A percentile compares a stretch with the other conserved stretches of the same genome.
Evolutionary conservation across 2,888 invertebrate genomes (phyloP).

Genomic region (Thereva unica): DNA sequence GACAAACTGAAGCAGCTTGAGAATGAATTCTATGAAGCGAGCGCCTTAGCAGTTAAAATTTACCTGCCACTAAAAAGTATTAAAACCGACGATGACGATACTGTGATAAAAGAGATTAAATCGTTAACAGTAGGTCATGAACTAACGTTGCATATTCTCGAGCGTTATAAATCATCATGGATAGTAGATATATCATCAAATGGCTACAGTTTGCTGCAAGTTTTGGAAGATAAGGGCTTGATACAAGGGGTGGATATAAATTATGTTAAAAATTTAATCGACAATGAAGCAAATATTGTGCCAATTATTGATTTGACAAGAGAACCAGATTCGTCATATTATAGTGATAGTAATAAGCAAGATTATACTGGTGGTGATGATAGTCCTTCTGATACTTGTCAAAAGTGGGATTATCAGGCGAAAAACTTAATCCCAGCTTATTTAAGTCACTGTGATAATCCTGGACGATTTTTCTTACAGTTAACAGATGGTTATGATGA

Average conservation of each 20-base stretch:
- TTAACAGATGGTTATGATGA: slow-evolving; percentile 62
- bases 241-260: slow-evolving; percentile 49
- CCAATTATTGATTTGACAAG: too few relatives aligned
- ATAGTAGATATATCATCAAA: slow-evolving; percentile 41
- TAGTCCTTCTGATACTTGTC: background rate
- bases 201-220: slow-evolving; percentile 48
- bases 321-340: too few relatives aligned
- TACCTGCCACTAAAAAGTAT: slow-evolving; percentile 51
- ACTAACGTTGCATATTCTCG: slow-evolving; percentile 39
- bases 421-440: slow-evolving; percentile 58
- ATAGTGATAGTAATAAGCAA: background rate
- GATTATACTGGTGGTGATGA: background rate
- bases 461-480: slow-evolving; percentile 77
- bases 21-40: slow-evolving; percentile 55
- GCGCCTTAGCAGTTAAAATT: slow-evolving; percentile 52
- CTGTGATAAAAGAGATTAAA: slow-evolving; percentile 14
- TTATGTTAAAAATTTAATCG: slow-evolving; percentile 51
- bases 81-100: slow-evolving; percentile 40
- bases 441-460: slow-evolving; percentile 74
- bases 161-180: slow-evolving; percentile 39
- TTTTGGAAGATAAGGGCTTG: slow-evolving; percentile 48
- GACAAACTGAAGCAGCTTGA: slow-evolving; percentile 60
- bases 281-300: slow-evolving; percentile 46
- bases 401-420: slow-evolving; percentile 2
- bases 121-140: slow-evolving; percentile 36